Evolutionary conservation across 1,140 invertebrate species (phyloP).

Genomic region (Drosophila busckii): DNA sequence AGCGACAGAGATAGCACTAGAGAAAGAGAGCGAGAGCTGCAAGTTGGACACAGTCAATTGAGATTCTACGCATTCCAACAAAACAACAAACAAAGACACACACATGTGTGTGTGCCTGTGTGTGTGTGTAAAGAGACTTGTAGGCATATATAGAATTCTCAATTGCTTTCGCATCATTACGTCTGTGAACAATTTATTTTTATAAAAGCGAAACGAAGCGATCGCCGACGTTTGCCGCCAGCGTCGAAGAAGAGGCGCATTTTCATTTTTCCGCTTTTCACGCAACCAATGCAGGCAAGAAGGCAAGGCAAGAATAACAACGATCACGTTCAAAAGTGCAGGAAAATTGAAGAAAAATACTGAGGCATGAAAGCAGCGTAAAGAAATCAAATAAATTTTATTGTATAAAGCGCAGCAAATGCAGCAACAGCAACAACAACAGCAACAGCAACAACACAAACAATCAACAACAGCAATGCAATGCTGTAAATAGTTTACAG

Average conservation of each 20-base stretch:
- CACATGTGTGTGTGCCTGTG: too few species aligned
- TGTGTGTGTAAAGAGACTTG: too few species aligned
- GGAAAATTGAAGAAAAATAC: constrained; percentile 72
- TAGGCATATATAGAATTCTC: constrained; percentile 73
- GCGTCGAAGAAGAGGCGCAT: constrained; percentile 17
- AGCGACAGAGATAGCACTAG: not conserved
- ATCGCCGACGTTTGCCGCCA: constrained; percentile 31
- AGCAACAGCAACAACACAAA: constrained; percentile 37
- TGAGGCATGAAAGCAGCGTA: constrained; percentile 72
- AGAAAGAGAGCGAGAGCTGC: constrained; percentile 7
- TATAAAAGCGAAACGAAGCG: constrained; percentile 71
- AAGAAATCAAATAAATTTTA: constrained; percentile 76
- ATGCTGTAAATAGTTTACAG: constrained; percentile 73
- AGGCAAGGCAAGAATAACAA: constrained; percentile 20
- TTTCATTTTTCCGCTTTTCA: constrained; percentile 46
- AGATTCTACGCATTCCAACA: constrained; percentile 75
- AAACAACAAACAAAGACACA: constrained; percentile 66
- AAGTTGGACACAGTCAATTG: constrained; percentile 64
- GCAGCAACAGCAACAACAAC: constrained; percentile 11
- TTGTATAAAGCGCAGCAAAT: constrained; percentile 61
- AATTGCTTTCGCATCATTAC: constrained; percentile 76
- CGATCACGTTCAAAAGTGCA: constrained; percentile 57
- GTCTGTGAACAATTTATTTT: constrained; percentile 76
- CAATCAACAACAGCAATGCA: constrained; percentile 63
- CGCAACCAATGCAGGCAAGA: not conserved